These are phyloP conservation scores for Scaptomyza polygonia DNA, from an alignment of 2,888 invertebrate genomes.

Conservation along the genomic window DNA sequence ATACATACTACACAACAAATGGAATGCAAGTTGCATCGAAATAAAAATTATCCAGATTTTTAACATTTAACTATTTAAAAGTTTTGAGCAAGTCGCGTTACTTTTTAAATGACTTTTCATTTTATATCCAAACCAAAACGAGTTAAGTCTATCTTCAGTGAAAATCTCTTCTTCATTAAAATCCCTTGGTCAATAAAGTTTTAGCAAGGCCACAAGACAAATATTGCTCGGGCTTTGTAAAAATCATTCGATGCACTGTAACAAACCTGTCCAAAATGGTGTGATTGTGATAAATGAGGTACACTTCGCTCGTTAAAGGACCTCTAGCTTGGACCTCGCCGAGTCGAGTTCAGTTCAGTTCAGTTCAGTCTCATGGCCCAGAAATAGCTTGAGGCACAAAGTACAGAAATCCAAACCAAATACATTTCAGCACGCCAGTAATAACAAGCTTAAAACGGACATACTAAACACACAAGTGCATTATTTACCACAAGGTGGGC, in stretches of 20 bases:
- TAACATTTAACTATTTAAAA: too few relatives aligned
- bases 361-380: constrained; percentile 34
- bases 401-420: constrained; percentile 45
- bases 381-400: constrained; percentile 18
- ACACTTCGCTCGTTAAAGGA: constrained; percentile 33
- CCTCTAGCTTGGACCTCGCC: constrained; percentile 12
- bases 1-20: too few relatives aligned
- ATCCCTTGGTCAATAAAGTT: background rate
- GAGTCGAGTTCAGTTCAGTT: constrained; percentile 1
- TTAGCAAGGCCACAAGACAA: constrained; percentile 4
- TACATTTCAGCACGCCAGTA: constrained; percentile 58
- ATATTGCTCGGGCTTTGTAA: constrained; percentile 11
- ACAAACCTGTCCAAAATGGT: constrained; percentile 47
- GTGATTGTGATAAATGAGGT: constrained; percentile 69
- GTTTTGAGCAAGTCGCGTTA: too few relatives aligned
- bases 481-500: constrained; percentile 6
- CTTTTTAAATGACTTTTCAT: too few relatives aligned
- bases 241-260: constrained; percentile 25
- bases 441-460: constrained; percentile 52
- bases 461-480: constrained; percentile 14
- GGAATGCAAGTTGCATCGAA: too few relatives aligned
- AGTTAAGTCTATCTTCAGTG: background rate
- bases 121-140: background rate
- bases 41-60: too few relatives aligned
- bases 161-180: background rate